Evolutionary conservation across 2,797 vertebrate genomes (phyloP).

Genomic region (Pteronotus mesoamericanus): DNA sequence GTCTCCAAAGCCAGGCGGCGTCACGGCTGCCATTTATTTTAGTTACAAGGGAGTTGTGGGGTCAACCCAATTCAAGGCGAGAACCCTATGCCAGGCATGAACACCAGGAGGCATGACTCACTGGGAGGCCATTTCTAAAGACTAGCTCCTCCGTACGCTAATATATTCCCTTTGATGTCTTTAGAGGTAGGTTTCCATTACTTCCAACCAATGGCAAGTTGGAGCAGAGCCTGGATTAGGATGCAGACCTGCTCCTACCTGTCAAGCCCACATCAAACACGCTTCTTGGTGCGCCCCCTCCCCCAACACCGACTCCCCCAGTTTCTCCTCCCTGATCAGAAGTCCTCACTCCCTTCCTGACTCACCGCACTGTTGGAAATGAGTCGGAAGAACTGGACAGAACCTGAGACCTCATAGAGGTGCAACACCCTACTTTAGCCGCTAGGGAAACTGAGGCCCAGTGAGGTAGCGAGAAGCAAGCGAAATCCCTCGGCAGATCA

Average conservation of each 20-base stretch:
- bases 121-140: background rate
- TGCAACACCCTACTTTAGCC: background rate
- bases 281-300: accelerated
- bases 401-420: background rate
- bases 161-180: background rate
- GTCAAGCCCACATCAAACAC: background rate
- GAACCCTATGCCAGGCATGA: too few relatives aligned
- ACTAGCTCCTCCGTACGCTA: accelerated
- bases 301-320: too few relatives aligned
- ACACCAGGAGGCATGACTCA: accelerated
- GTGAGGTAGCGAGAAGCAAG: background rate
- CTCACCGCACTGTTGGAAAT: background rate
- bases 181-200: too few relatives aligned
- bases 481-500: background rate
- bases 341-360: background rate
- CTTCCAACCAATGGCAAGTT: too few relatives aligned
- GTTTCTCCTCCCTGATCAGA: background rate
- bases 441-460: background rate
- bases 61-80: background rate
- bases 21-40: background rate
- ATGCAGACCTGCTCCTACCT: background rate
- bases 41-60: background rate
- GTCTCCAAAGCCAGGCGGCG: background rate
- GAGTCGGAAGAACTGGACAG: background rate
- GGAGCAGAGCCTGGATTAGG: background rate